phyloP scores from a whole-genome alignment of 1,140 invertebrate genomes.

The Ceratina japonica region DNA sequence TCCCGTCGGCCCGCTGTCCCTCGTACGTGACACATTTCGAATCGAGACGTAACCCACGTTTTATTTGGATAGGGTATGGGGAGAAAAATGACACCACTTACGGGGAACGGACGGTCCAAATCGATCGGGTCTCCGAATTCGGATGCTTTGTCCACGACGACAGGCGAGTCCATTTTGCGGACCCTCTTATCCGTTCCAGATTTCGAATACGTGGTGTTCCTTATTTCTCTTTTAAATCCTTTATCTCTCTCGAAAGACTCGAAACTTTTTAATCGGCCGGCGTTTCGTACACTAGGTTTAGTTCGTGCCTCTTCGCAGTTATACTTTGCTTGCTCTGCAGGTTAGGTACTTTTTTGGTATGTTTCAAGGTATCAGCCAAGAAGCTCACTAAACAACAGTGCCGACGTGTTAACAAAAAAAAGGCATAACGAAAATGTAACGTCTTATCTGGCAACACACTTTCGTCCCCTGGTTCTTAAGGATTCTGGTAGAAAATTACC shows the following conservation, averaged over 20 bases:
- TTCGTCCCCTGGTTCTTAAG: constrained; percentile 18
- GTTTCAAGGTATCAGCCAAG: constrained; percentile 23
- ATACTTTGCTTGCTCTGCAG: background rate
- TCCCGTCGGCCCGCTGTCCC: too few relatives aligned
- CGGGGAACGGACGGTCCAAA: constrained; percentile 74
- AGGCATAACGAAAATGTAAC: constrained; percentile 34
- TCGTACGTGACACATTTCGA: too few relatives aligned
- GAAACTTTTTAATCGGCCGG: constrained; percentile 40
- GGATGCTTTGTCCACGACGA: constrained; percentile 77
- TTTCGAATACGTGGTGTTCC: constrained; percentile 61
- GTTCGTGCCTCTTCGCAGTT: constrained; percentile 6
- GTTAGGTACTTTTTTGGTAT: constrained; percentile 12
- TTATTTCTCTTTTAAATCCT: constrained; percentile 20
- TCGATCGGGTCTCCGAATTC: constrained; percentile 76
- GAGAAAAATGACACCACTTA: constrained; percentile 68
- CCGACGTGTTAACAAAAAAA: constrained; percentile 40
- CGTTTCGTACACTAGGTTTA: constrained; percentile 33
- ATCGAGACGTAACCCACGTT: background rate
- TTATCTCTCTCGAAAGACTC: background rate
- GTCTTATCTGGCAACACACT: constrained; percentile 25
- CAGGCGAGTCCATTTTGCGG: constrained; percentile 76
- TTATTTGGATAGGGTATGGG: background rate
- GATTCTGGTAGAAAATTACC: constrained; percentile 43
- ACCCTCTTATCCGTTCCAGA: constrained; percentile 50
- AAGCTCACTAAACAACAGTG: constrained; percentile 47